Base-by-base conservation (phyloP, 1,140 invertebrate species). In the Laupala kohalensis region DNA sequence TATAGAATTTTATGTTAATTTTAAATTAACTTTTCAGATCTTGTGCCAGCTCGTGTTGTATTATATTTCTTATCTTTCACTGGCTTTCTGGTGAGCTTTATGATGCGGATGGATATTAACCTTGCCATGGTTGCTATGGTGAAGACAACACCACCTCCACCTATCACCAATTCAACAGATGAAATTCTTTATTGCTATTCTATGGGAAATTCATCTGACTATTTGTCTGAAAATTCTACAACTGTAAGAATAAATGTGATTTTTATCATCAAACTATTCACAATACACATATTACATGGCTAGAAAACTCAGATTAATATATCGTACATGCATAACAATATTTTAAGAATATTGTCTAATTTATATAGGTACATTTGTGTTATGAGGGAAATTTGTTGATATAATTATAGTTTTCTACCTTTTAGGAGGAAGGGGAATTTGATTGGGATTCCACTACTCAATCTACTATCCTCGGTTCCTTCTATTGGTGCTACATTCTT, bases 91-190 rank as follows among this genome's bases (percentile, higher is more conserved):
- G 88, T 90, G 1, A 89, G 88, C 3, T 90, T 90, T 75, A 90
- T 90, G 88, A 90, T 90, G 88, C 81, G 89, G 63, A 90, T 85
- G 72, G 89, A 90, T 77, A 90, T 90, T 74, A 90, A 90, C 76
- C 81, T 90, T 30, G 85, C 88, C 0, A 85, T 90, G 72, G 87
- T 89, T 9, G 88, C 87, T 1, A 90, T 90, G 88, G 86, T 83
- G 3, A 82, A 82, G 73, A 72, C 79, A 28, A 77, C 78, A 26
- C 70, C 77, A 19, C 75, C 73, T 4, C 13, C 67, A 15, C 28
- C 74, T 12, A n/a, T n/a, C n/a, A 66, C 9, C 1, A 25, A 25
- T 66, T 25, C 64, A 25, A 66, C 64, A 66, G 23, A 26, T 24
- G 64, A 66, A 23, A 25, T 66, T 15, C 23, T 24, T 12, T 15